A percentile compares a stretch with the other conserved stretches of the same genome.
Evolutionary conservation across 1,140 invertebrate species (phyloP).

Genomic region (Drosophila novamexicana): DNA sequence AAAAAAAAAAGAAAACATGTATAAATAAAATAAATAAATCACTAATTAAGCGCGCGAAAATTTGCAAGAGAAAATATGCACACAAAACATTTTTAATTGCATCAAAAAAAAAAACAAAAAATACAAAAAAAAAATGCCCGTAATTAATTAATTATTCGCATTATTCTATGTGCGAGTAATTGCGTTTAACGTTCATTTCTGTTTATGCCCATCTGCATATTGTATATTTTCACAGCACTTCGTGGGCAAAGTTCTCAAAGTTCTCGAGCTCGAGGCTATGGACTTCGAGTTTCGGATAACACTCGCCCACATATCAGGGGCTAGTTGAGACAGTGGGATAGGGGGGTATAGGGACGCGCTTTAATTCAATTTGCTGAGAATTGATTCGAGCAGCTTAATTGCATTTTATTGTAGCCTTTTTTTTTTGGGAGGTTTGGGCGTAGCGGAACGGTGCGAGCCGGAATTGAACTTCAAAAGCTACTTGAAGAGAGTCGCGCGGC

Average conservation of each 20-base stretch:
- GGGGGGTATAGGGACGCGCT: slow-evolving; percentile 32
- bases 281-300: not conserved
- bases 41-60: slow-evolving; percentile 28
- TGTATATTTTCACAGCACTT: no score
- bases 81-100: slow-evolving; percentile 15
- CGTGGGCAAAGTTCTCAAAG: no score
- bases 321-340: no score
- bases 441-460: not conserved
- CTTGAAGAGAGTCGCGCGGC: slow-evolving; percentile 25
- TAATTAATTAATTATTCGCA: slow-evolving; percentile 32
- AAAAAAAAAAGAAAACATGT: not conserved
- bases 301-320: not conserved
- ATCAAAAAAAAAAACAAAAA: slow-evolving; percentile 22
- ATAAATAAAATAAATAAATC: slow-evolving; percentile 4
- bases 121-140: slow-evolving; percentile 3
- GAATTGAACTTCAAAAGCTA: slow-evolving; percentile 17
- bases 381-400: slow-evolving; percentile 74
- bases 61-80: not conserved
- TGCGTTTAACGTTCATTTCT: no score
- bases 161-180: not conserved
- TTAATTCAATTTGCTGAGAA: slow-evolving; percentile 75
- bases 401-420: slow-evolving; percentile 65
- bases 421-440: not conserved
- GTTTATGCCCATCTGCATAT: no score
- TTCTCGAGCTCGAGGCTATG: no score